Base-by-base conservation (phyloP, 2,113 vertebrate genomes). In the Peromyscus californicus region DNA sequence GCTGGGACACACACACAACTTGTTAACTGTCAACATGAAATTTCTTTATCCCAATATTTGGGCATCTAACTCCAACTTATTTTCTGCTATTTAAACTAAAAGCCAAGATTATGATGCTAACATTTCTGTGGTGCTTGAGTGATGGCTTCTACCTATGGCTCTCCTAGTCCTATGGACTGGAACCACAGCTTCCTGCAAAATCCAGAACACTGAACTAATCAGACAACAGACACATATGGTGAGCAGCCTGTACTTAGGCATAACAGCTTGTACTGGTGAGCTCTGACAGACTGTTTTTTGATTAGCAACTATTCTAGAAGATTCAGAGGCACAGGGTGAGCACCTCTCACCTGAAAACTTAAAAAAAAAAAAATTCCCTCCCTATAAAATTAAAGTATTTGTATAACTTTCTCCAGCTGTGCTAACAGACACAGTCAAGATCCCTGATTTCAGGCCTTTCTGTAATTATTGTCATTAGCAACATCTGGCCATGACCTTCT, bases 1-100 rank as follows among this genome's bases (percentile, higher is more conserved):
- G 99, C 99, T 99, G 97, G 3, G 98, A 98, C n/a, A 95, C 76
- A 96, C 51, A 96, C 7, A 91, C 0, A 3, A 4, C 26, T 59
- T 79, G 91, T 84, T 97, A 95, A 92, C 79, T 24, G 45, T 91
- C 86, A 97, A 59, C 9, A 5, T 59, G 92, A 97, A 61, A 92
- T 90, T 69, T 86, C 36, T 67, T 92, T 45, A 89, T 48, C 74
- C 59, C 45, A 90, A 70, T 83, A 54, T 96, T 84, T 79, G 93
- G 86, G 26, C 78, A 80, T 61, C 17, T 75, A 87, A 10, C 48
- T 85, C 36, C 11, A 93, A 48, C 93, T 80, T 85, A 17, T 76
- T 83, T 84, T 93, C 89, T 91, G 89, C 95, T 96, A n/a, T 91
- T 94, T 61, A 86, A 42, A 26, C 24, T 51, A 80, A 78, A 92